phyloP scores from a whole-genome alignment of 1,140 invertebrate species.

The Papilio polytes region DNA sequence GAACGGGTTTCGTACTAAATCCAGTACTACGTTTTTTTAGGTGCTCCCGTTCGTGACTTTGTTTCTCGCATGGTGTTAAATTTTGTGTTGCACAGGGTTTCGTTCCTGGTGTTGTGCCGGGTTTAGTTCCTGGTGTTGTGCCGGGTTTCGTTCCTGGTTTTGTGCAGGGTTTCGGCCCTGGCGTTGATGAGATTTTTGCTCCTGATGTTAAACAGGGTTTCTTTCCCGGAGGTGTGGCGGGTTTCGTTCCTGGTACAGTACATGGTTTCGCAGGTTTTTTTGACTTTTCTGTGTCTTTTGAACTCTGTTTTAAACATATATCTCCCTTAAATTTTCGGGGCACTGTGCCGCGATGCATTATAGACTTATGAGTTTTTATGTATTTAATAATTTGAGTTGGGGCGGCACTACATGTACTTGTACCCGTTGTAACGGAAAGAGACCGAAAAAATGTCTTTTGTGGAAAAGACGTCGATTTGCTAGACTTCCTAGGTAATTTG shows the following conservation, averaged over 20 bases:
- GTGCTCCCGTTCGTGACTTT: too few relatives aligned
- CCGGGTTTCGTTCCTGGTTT: too few relatives aligned
- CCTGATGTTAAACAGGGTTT: background rate
- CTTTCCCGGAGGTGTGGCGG: background rate
- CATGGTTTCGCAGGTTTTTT: background rate
- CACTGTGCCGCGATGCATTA: constrained; percentile 6
- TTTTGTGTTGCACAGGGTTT: too few relatives aligned
- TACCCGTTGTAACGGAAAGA: background rate
- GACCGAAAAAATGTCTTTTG: constrained; percentile 1
- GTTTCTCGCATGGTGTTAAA: too few relatives aligned
- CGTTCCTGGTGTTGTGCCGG: too few relatives aligned
- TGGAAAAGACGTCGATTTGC: background rate
- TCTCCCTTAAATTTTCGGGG: background rate
- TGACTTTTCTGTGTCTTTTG: background rate
- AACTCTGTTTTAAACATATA: background rate
- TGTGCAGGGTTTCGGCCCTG: too few relatives aligned
- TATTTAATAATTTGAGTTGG: constrained; percentile 6
- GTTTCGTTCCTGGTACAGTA: background rate
- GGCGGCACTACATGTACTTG: background rate
- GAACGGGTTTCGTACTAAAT: background rate
- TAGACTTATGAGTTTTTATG: background rate
- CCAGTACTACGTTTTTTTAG: constrained; percentile 2
- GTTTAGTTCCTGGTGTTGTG: too few relatives aligned
- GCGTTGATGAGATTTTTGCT: background rate
- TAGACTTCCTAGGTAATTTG: background rate